A percentile compares a stretch with the other conserved stretches of the same genome.
These are phyloP conservation scores for Bambusicola thoracicus DNA, from an alignment of 2,113 vertebrate genomes.

Conservation along the genomic window DNA sequence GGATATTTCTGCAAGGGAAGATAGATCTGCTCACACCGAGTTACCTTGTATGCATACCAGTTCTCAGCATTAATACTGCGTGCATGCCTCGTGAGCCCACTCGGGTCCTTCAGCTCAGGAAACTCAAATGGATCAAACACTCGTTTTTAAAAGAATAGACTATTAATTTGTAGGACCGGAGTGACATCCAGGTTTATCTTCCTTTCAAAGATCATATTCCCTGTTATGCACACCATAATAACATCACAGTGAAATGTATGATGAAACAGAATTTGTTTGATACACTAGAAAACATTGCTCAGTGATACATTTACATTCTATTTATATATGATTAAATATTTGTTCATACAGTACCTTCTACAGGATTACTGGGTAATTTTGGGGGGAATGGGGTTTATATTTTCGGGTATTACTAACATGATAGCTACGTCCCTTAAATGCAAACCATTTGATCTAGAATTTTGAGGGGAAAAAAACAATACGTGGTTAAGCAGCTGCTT, in stretches of 20 bases:
- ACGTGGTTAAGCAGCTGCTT: slow-evolving; percentile 83
- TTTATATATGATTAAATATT: slow-evolving; percentile 86
- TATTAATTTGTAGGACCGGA: slow-evolving; percentile 50
- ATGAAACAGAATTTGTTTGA: slow-evolving; percentile 75
- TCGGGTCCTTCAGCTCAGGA: neutral
- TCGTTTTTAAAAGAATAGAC: slow-evolving; percentile 64
- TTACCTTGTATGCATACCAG: slow-evolving; percentile 65
- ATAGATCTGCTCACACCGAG: slow-evolving; percentile 63
- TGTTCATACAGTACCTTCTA: slow-evolving; percentile 87
- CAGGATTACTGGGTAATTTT: slow-evolving; percentile 76
- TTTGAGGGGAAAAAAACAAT: slow-evolving; percentile 81
- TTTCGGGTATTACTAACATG: slow-evolving; percentile 82
- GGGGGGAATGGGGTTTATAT: slow-evolving; percentile 55
- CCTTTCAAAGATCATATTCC: slow-evolving; percentile 82
- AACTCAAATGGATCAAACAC: slow-evolving; percentile 56
- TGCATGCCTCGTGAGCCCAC: slow-evolving; percentile 42
- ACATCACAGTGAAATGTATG: slow-evolving; percentile 87
- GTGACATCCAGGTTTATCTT: slow-evolving; percentile 89
- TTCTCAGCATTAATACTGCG: slow-evolving; percentile 56
- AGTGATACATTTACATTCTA: slow-evolving; percentile 84
- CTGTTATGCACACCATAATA: slow-evolving; percentile 86
- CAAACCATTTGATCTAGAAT: slow-evolving; percentile 88
- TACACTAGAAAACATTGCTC: slow-evolving; percentile 80
- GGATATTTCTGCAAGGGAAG: slow-evolving; percentile 79
- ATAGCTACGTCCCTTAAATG: slow-evolving; percentile 89